These are phyloP conservation scores for Dynastes tityus DNA, from an alignment of 2,888 invertebrate species.

Conservation along the genomic window DNA sequence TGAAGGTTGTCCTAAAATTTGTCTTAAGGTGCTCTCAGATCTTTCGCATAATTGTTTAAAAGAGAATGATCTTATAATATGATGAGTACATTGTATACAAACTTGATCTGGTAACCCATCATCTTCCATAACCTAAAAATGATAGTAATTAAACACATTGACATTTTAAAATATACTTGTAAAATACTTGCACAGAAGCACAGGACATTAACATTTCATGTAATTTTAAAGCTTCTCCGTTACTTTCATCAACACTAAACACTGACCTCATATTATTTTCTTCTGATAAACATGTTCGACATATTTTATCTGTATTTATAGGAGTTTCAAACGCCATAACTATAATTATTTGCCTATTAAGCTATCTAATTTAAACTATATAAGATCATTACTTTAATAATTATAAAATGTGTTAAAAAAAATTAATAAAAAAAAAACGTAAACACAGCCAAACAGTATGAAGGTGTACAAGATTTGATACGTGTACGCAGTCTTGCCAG, in stretches of 20 bases:
- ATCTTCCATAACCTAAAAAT: constrained; percentile 63
- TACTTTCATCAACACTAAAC: constrained; percentile 64
- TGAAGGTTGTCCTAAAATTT: constrained; percentile 61
- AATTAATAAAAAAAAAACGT: too few relatives aligned
- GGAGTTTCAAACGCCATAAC: constrained; percentile 57
- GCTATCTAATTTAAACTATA: not conserved
- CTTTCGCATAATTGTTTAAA: constrained; percentile 68
- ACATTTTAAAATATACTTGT: not conserved
- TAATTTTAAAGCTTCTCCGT: constrained; percentile 63
- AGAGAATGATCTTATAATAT: constrained; percentile 65
- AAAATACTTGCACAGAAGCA: constrained; percentile 65
- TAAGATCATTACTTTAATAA: not conserved
- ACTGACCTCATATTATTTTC: constrained; percentile 65
- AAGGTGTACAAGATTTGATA: too few relatives aligned
- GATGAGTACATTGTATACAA: constrained; percentile 67
- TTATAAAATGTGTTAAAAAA: too few relatives aligned
- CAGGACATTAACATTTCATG: constrained; percentile 67
- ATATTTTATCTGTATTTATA: constrained; percentile 66
- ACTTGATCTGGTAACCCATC: constrained; percentile 68
- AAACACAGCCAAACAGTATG: too few relatives aligned
- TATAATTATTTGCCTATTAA: not conserved
- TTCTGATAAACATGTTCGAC: constrained; percentile 68
- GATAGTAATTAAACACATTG: not conserved
- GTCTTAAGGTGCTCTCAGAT: constrained; percentile 66
- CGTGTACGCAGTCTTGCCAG: too few relatives aligned